Conservation (phyloP, 2,113 vertebrate genomes). For the Sylvietta virens region DNA sequence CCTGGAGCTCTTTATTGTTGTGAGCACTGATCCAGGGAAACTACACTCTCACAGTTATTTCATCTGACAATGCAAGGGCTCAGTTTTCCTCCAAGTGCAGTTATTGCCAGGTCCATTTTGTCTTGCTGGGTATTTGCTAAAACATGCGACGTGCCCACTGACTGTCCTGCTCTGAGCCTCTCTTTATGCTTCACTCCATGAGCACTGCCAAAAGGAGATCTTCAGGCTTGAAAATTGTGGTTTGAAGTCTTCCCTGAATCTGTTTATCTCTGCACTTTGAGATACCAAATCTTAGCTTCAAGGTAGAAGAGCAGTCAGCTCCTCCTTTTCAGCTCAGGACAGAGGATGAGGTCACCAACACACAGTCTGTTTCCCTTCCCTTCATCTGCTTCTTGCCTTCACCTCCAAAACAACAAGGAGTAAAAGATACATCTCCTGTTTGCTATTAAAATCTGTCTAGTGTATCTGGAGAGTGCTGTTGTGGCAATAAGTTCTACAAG, state of each 20-base stretch:
- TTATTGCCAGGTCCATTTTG: background rate
- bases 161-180: background rate
- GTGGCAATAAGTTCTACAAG: background rate
- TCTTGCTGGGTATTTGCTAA: background rate
- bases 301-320: background rate
- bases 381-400: background rate
- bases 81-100: background rate
- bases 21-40: background rate
- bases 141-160: background rate
- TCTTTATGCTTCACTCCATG: background rate
- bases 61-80: background rate
- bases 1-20: background rate
- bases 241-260: background rate
- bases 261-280: background rate
- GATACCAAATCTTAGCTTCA: background rate
- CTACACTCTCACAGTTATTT: background rate
- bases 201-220: background rate
- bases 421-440: background rate
- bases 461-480: background rate
- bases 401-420: background rate
- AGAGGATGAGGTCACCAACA: background rate
- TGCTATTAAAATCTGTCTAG: background rate
- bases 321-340: background rate
- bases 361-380: background rate
- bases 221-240: background rate